Conservation (phyloP, 2,888 invertebrate species). For the Epinotia demarniana region DNA sequence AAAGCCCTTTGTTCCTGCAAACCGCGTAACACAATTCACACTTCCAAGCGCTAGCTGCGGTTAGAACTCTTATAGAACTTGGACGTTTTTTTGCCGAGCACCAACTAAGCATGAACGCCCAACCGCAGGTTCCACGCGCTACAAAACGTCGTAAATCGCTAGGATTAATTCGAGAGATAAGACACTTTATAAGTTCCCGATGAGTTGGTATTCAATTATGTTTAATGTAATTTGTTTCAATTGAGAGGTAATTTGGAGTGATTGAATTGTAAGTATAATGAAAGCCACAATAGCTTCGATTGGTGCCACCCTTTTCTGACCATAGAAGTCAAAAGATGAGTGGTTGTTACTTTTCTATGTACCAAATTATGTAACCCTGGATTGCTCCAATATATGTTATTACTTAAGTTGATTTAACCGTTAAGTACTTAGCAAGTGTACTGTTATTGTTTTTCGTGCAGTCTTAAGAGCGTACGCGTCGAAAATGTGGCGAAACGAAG, state of each 20-base stretch:
- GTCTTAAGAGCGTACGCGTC: too few species aligned
- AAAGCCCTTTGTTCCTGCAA: conserved; percentile 50
- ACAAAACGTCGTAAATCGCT: conserved; percentile 1
- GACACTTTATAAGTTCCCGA: not conserved
- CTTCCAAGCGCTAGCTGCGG: conserved; percentile 65
- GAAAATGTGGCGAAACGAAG: too few species aligned
- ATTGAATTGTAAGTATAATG: conserved; percentile 24
- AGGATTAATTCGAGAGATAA: not conserved
- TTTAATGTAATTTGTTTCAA: conserved; percentile 38
- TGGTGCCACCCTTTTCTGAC: conserved; percentile 12
- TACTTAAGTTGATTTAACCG: not conserved
- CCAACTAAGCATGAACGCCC: conserved; percentile 68
- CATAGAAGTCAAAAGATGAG: not conserved
- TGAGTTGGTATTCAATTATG: conserved; percentile 38
- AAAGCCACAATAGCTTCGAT: conserved; percentile 1
- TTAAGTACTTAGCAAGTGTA: too few species aligned
- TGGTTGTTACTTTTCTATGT: not conserved
- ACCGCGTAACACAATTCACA: conserved; percentile 62
- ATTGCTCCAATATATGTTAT: not conserved
- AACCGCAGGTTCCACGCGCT: conserved; percentile 59
- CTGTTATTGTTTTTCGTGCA: too few species aligned
- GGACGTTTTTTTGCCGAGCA: conserved; percentile 58
- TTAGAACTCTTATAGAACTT: conserved; percentile 52
- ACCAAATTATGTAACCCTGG: too few species aligned
- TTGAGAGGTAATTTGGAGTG: conserved; percentile 29